Conservation (phyloP, 1,140 invertebrate genomes). For the Tetragonula clypearis region DNA sequence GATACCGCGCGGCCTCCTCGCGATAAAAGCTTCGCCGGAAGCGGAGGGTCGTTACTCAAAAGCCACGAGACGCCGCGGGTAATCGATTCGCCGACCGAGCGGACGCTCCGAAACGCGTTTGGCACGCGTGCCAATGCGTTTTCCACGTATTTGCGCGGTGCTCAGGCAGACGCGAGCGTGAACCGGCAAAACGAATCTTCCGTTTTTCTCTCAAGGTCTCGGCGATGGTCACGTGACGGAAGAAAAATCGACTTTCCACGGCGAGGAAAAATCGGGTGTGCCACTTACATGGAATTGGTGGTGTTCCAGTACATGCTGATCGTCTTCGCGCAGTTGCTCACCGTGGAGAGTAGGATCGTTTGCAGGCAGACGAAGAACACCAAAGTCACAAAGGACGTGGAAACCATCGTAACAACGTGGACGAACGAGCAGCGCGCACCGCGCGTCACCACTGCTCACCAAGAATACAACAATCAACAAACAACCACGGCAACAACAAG, state of each 20-base stretch:
- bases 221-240: slow-evolving; percentile 4
- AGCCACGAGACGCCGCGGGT: slow-evolving; percentile 62
- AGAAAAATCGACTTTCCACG: not conserved
- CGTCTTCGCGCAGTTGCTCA: slow-evolving; percentile 90
- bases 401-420: slow-evolving; percentile 79
- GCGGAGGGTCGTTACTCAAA: slow-evolving; percentile 59
- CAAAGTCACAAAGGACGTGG: slow-evolving; percentile 86
- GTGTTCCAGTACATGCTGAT: slow-evolving; percentile 94
- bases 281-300: slow-evolving; percentile 89
- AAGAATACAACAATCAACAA: slow-evolving; percentile 52
- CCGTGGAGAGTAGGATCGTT: slow-evolving; percentile 88
- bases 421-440: slow-evolving; percentile 67
- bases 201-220: not conserved
- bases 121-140: slow-evolving; percentile 54
- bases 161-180: not conserved
- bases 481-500: slow-evolving; percentile 39
- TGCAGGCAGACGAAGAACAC: slow-evolving; percentile 89
- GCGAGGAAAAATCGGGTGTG: too few species aligned
- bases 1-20: slow-evolving; percentile 50
- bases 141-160: not conserved
- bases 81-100: slow-evolving; percentile 65
- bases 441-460: slow-evolving; percentile 66
- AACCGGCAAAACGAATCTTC: not conserved
- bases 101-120: slow-evolving; percentile 56
- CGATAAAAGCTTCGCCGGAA: slow-evolving; percentile 64